A percentile compares a stretch with the other conserved stretches of the same genome.
phyloP scores from a whole-genome alignment of 2,113 vertebrate genomes.

The Psephotus haematonotus region DNA sequence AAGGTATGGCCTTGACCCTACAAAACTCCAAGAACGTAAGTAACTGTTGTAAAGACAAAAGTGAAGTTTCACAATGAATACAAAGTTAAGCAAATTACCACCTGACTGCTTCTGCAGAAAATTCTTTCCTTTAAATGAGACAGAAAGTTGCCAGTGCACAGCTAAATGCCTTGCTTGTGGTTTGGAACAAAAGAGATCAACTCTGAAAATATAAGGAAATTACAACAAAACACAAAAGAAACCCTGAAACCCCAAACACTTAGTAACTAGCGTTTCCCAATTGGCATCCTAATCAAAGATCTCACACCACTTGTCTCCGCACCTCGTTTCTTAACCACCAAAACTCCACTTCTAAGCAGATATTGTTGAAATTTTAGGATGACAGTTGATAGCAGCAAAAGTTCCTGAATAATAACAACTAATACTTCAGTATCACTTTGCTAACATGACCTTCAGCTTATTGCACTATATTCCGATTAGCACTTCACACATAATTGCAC shows the following conservation, averaged over 20 bases:
- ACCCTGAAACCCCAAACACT: not conserved
- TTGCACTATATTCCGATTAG: not conserved
- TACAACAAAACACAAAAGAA: not conserved
- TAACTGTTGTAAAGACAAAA: not conserved
- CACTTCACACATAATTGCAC: not conserved
- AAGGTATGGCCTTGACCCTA: not conserved
- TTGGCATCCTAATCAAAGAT: not conserved
- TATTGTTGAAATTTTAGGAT: not conserved
- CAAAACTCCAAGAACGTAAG: not conserved
- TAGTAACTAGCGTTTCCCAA: not conserved
- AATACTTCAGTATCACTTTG: not conserved
- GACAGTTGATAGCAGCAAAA: not conserved
- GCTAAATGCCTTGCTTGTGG: not conserved
- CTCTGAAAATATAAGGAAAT: not conserved
- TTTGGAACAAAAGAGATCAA: not conserved
- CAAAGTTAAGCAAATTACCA: not conserved
- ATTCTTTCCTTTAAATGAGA: not conserved
- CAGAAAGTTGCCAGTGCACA: not conserved
- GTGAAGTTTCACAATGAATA: not conserved
- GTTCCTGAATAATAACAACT: not conserved
- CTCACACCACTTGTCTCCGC: not conserved
- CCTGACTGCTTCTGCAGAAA: not conserved
- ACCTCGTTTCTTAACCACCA: not conserved
- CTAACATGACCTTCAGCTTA: not conserved
- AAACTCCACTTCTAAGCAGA: not conserved